Evolutionary conservation across 2,888 invertebrate species (phyloP).

Genomic region (Timema podura): DNA sequence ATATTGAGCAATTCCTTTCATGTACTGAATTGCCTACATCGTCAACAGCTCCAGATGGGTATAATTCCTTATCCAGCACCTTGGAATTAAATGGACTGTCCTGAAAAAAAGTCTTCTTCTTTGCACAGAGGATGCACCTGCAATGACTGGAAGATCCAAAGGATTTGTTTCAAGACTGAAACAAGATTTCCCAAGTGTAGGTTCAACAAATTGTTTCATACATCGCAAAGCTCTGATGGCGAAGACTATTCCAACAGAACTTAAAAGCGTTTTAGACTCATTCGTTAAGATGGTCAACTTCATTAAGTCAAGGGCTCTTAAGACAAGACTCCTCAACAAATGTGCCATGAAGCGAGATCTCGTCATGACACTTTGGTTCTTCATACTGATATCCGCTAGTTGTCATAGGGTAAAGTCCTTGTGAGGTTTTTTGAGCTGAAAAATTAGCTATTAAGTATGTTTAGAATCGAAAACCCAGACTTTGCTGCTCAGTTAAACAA

Average conservation of each 20-base stretch:
- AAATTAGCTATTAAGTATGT: conserved; percentile 3
- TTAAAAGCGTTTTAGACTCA: no score
- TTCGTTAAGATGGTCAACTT: neutral
- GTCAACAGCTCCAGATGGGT: neutral
- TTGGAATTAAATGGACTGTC: neutral
- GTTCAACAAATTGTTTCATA: neutral
- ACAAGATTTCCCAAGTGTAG: neutral
- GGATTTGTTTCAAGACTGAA: no score
- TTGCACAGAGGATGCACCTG: neutral
- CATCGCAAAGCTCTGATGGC: neutral
- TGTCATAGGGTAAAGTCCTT: no score
- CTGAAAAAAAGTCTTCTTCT: neutral
- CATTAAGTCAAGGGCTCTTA: neutral
- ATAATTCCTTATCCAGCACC: neutral
- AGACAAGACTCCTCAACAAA: neutral
- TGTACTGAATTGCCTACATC: neutral
- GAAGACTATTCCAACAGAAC: conserved; percentile 9
- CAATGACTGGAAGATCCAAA: conserved; percentile 4
- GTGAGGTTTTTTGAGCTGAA: no score
- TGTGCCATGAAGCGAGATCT: neutral
- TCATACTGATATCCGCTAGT: neutral
- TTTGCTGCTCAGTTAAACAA: neutral
- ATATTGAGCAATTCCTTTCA: neutral
- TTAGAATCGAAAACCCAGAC: neutral
- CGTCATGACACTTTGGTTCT: no score